These are phyloP conservation scores for Lordiphosa clarofinis DNA, from an alignment of 1,140 invertebrate species.

Conservation along the genomic window DNA sequence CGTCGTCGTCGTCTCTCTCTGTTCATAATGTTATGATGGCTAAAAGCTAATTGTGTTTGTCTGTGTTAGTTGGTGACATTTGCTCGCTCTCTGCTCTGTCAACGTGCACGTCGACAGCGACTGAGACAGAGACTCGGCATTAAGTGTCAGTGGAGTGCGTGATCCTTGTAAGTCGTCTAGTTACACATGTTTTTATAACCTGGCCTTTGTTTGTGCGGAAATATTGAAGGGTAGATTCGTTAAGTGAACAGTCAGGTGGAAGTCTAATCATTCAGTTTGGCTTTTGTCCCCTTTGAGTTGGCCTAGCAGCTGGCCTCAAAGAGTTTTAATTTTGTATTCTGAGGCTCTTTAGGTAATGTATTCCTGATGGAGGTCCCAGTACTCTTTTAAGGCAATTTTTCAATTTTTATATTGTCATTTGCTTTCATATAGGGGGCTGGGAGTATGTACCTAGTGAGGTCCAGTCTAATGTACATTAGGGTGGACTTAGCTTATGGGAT, in stretches of 20 bases:
- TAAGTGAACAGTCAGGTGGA: neutral
- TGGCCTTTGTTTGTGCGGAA: slow-evolving; percentile 23
- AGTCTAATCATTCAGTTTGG: too few relatives aligned
- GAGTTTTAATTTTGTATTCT: too few relatives aligned
- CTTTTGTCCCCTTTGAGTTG: too few relatives aligned
- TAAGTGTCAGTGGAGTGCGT: slow-evolving; percentile 76
- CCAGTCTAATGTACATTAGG: too few relatives aligned
- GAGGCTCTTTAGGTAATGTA: too few relatives aligned
- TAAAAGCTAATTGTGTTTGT: slow-evolving; percentile 77
- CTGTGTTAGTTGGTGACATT: slow-evolving; percentile 62
- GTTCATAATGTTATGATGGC: slow-evolving; percentile 77
- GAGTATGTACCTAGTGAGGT: too few relatives aligned
- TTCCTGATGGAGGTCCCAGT: too few relatives aligned
- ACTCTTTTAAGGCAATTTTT: too few relatives aligned
- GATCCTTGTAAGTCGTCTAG: slow-evolving; percentile 75
- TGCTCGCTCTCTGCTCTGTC: slow-evolving; percentile 27
- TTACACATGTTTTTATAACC: slow-evolving; percentile 77
- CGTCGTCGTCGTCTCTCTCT: slow-evolving; percentile 31
- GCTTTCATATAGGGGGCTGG: too few relatives aligned
- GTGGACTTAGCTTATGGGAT: too few relatives aligned
- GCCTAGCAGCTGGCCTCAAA: too few relatives aligned
- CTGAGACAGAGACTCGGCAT: slow-evolving; percentile 44
- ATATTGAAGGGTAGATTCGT: slow-evolving; percentile 36
- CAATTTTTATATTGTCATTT: too few relatives aligned
- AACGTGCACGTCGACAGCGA: slow-evolving; percentile 1